Conservation (phyloP, 2,113 vertebrate genomes). For the Rhabdomys dilectus region DNA sequence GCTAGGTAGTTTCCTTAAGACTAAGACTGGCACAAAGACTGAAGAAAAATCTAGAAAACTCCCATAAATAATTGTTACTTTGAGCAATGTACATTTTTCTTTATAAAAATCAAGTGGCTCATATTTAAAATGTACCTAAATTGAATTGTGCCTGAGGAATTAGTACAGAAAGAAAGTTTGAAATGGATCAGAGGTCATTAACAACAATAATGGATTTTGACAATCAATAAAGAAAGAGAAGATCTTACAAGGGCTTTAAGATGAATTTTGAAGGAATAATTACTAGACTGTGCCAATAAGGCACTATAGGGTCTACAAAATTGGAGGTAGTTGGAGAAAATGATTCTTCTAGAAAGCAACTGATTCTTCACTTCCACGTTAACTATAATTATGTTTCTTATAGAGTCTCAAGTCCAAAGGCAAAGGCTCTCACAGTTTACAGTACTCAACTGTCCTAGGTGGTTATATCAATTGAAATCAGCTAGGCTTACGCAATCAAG, state of each 20-base stretch:
- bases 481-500: neutral
- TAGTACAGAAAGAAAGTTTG: conserved; percentile 34
- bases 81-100: neutral
- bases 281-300: neutral
- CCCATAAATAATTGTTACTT: conserved; percentile 21
- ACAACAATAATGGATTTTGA: neutral
- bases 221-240: conserved; percentile 35
- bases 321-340: neutral
- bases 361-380: conserved; percentile 18
- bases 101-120: conserved; percentile 1
- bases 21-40: conserved; percentile 10
- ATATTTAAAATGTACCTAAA: conserved; percentile 14
- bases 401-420: conserved; percentile 42
- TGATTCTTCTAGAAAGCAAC: neutral
- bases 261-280: neutral
- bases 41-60: conserved; percentile 21
- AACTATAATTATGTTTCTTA: conserved; percentile 21
- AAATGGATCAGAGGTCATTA: conserved; percentile 18
- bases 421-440: neutral
- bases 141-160: conserved; percentile 34
- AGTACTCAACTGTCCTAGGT: neutral
- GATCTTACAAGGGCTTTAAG: neutral
- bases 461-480: neutral
- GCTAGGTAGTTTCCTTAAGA: conserved; percentile 20
- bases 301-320: neutral